phyloP scores from a whole-genome alignment of 2,888 invertebrate species.

The Neoscelio sp. region DNA sequence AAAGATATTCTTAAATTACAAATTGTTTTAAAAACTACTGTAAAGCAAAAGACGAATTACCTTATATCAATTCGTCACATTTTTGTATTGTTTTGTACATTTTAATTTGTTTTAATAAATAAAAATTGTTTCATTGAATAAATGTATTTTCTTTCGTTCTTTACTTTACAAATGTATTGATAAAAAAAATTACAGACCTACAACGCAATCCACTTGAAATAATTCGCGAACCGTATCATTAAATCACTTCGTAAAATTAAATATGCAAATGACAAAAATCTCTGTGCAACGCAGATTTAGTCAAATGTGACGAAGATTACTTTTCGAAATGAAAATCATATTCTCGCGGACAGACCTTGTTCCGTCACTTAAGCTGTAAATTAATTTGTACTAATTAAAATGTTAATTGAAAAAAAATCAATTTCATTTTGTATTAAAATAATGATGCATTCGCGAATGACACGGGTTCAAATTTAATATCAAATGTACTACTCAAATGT shows the following conservation, averaged over 20 bases:
- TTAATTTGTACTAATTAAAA: conserved; percentile 28
- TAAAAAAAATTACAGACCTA: conserved; percentile 5
- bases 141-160: conserved; percentile 6
- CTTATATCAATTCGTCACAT: too few species aligned
- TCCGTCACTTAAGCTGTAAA: conserved; percentile 26
- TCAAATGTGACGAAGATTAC: conserved; percentile 20
- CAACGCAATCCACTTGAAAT: neutral
- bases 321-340: conserved; percentile 10
- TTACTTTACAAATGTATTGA: too few species aligned
- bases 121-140: too few species aligned
- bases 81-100: too few species aligned
- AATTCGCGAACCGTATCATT: conserved; percentile 24
- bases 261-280: conserved; percentile 53
- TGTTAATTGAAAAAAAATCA: conserved; percentile 27
- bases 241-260: conserved; percentile 45
- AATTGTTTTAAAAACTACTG: too few species aligned
- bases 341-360: conserved; percentile 11
- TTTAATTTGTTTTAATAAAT: too few species aligned
- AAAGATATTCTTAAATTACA: too few species aligned
- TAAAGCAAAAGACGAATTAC: too few species aligned
- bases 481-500: conserved; percentile 23
- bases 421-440: conserved; percentile 29
- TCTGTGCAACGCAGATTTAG: conserved; percentile 32
- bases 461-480: conserved; percentile 32
- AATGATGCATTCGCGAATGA: conserved; percentile 1